Conservation (phyloP, 92 coral and sea anemone species). For the Isaurus tuberculatus region DNA sequence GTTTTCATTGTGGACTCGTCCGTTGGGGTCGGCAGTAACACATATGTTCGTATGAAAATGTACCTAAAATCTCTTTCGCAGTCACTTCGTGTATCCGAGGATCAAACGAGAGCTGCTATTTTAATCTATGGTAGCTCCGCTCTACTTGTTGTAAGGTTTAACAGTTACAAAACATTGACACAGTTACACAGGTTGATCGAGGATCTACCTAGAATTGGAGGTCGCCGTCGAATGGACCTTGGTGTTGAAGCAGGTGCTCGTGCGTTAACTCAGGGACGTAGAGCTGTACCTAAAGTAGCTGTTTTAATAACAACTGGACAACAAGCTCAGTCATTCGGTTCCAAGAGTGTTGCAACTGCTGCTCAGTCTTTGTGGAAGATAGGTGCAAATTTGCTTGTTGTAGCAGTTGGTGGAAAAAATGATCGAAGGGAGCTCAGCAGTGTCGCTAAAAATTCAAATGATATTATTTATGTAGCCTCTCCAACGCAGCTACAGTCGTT, state of each 20-base stretch:
- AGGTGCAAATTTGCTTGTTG: slow-evolving; percentile 70
- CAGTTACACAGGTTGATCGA: slow-evolving; percentile 46
- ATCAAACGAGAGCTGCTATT: slow-evolving; percentile 78
- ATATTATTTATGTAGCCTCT: slow-evolving; percentile 41
- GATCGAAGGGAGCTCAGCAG: slow-evolving; percentile 66
- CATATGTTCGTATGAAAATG: slow-evolving; percentile 60
- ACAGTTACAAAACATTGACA: slow-evolving; percentile 54
- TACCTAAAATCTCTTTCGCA: slow-evolving; percentile 73
- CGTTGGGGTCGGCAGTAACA: slow-evolving; percentile 55
- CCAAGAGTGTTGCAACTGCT: slow-evolving; percentile 58
- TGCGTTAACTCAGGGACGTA: slow-evolving; percentile 66
- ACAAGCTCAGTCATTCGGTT: slow-evolving; percentile 71
- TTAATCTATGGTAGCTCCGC: slow-evolving; percentile 74
- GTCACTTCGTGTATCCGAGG: slow-evolving; percentile 66
- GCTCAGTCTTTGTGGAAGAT: slow-evolving; percentile 71
- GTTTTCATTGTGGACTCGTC: slow-evolving; percentile 86
- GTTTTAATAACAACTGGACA: slow-evolving; percentile 81
- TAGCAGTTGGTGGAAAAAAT: slow-evolving; percentile 65
- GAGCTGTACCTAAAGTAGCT: slow-evolving; percentile 71
- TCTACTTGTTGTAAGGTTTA: slow-evolving; percentile 60
- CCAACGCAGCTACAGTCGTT: slow-evolving; percentile 3
- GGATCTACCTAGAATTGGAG: slow-evolving; percentile 38
- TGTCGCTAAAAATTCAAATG: slow-evolving; percentile 64
- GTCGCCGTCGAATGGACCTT: slow-evolving; percentile 67
- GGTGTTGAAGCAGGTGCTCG: slow-evolving; percentile 72